Conservation (phyloP, 1,140 invertebrate species). For the Dufourea novaeangliae region DNA sequence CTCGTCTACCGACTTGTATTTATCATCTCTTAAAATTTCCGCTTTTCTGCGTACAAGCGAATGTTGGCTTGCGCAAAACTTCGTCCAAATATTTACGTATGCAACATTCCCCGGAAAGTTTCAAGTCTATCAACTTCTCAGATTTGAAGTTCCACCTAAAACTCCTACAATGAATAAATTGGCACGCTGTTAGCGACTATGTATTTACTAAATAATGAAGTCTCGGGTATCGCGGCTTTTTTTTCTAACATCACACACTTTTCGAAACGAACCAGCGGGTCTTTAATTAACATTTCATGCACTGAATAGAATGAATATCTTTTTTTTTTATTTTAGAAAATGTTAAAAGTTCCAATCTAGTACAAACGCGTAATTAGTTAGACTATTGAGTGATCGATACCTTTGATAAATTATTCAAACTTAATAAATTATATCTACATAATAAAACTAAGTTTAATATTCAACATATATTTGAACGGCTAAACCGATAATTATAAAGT, state of each 20-base stretch:
- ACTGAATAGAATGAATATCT: too few relatives aligned
- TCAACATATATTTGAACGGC: too few relatives aligned
- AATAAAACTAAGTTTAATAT: too few relatives aligned
- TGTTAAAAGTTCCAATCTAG: too few relatives aligned
- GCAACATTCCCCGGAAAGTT: constrained; percentile 32
- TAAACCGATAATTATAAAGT: too few relatives aligned
- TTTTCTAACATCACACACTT: not conserved
- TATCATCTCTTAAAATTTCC: constrained; percentile 18
- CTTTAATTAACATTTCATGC: too few relatives aligned
- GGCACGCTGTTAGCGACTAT: not conserved
- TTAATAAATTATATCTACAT: too few relatives aligned
- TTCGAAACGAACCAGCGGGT: not conserved
- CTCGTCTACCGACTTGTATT: not conserved
- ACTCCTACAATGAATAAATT: constrained; percentile 30
- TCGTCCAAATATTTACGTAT: constrained; percentile 29
- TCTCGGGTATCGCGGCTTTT: not conserved
- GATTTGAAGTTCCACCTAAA: constrained; percentile 37
- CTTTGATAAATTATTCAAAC: too few relatives aligned
- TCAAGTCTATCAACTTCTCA: constrained; percentile 26
- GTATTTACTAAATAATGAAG: constrained; percentile 25
- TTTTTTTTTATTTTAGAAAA: too few relatives aligned
- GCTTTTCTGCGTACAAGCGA: not conserved
- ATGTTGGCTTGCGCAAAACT: constrained; percentile 18
- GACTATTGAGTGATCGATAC: too few relatives aligned
- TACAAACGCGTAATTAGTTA: too few relatives aligned